Conservation (phyloP, 2,797 vertebrate genomes). For the Eulemur mongoz region DNA sequence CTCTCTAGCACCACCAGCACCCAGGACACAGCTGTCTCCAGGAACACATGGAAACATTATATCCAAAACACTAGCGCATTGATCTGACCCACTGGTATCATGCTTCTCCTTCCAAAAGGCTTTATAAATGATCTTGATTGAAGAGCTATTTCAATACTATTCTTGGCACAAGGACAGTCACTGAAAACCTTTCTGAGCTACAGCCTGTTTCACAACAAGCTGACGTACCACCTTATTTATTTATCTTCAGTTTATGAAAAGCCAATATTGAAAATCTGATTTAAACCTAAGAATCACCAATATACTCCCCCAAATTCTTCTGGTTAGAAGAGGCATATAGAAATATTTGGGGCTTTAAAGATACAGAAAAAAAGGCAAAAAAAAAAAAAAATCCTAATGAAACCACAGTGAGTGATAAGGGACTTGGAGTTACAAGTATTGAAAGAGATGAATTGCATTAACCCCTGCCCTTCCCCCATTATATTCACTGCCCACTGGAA, state of each 20-base stretch:
- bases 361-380: not conserved
- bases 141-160: constrained; percentile 75
- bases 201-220: constrained; percentile 65
- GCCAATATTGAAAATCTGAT: constrained; percentile 53
- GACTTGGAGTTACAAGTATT: constrained; percentile 84
- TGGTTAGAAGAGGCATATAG: not conserved
- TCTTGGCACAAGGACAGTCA: constrained; percentile 71
- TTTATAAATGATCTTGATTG: constrained; percentile 76
- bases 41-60: not conserved
- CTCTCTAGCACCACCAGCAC: constrained; percentile 61
- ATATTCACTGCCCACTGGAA: constrained; percentile 90
- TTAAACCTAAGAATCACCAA: not conserved
- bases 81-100: not conserved
- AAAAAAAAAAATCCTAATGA: constrained; percentile 63
- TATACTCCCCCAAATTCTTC: not conserved
- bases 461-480: constrained; percentile 88
- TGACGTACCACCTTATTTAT: constrained; percentile 63
- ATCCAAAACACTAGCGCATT: not conserved
- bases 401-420: constrained; percentile 81
- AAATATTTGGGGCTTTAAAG: constrained; percentile 49
- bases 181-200: constrained; percentile 63
- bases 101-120: constrained; percentile 26
- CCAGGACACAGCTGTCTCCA: constrained; percentile 67
- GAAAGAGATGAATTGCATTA: constrained; percentile 89
- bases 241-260: constrained; percentile 74